phyloP scores from a whole-genome alignment of 2,113 vertebrate species.

The Cacatua alba region DNA sequence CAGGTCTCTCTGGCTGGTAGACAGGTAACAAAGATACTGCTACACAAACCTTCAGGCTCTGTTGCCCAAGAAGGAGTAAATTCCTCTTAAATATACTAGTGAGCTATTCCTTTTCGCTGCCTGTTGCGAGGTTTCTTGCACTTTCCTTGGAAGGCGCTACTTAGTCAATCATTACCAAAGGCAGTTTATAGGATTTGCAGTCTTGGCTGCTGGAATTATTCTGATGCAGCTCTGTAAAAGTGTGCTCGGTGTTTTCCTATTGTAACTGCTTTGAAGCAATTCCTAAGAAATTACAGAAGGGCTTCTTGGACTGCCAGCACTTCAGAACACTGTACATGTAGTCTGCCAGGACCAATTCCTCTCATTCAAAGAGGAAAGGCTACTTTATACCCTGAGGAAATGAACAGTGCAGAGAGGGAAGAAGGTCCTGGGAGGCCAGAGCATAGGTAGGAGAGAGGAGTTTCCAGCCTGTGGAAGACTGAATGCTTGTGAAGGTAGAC shows the following conservation, averaged over 20 bases:
- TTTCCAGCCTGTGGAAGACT: background rate
- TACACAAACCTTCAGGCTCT: background rate
- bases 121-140: background rate
- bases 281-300: background rate
- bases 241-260: background rate
- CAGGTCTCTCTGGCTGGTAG: background rate
- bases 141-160: background rate
- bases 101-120: background rate
- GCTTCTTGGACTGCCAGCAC: background rate
- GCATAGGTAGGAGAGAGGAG: background rate
- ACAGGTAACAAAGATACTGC: background rate
- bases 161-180: background rate
- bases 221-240: fast-evolving
- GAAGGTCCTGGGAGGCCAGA: background rate
- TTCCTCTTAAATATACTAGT: background rate
- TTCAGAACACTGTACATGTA: background rate
- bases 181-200: background rate
- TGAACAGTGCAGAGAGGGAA: background rate
- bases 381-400: background rate
- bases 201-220: background rate
- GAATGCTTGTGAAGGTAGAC: background rate
- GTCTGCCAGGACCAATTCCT: background rate
- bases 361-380: background rate
- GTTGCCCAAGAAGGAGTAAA: background rate
- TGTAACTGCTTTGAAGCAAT: background rate